Evolutionary conservation across 2,797 vertebrate species (phyloP), one percentile per base, ranked within the genome.

Genomic region (Macroramphosus scolopax): DNA sequence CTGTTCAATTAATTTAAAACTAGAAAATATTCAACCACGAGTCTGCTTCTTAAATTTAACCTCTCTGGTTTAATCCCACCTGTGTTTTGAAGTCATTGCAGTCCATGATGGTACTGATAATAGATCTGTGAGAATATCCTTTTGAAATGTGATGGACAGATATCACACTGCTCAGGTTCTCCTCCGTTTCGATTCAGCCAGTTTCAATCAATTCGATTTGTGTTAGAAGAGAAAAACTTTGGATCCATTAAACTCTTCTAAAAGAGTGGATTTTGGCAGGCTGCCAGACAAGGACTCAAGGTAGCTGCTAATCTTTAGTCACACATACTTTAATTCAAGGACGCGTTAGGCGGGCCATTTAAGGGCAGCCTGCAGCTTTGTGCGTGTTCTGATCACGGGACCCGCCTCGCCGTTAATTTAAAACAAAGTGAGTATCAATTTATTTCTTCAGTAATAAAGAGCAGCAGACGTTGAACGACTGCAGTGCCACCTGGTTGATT

Each of bases 381-480:
- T 13, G n/a, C 13, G 12, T 14, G 30, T 32, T 32, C 30, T 10
- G 20, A 22, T 6, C 20, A 22, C 20, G 20, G 20, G 20, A 22
- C 20, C 20, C 20, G 40, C 47, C 44, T 37, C 7, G 0, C 0
- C 14, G 9, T 34, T 53, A 11, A 29, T 22, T 10, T 36, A 17
- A 22, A 17, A 13, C 13, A 36, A 51, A 68, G 37, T 38, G 33
- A 51, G 17, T 59, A 17, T 58, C 26, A 41, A 42, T 46, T 47
- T 9, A 50, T 54, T 30, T 39, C 20, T 16, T 47, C 2, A 5
- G 29, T 17, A 10, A 30, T 45, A 0, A 42, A 43, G n/a, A 45
- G 5, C 16, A 18, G 1, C 30, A 15, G 17, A 14, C 32, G 17
- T 10, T 32, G 30, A 42, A 11, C 1, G 7, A 16, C 20, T 12